A percentile compares a stretch with the other conserved stretches of the same genome.
Conservation (phyloP, 2,113 vertebrate genomes). For the Petromus typicus region DNA sequence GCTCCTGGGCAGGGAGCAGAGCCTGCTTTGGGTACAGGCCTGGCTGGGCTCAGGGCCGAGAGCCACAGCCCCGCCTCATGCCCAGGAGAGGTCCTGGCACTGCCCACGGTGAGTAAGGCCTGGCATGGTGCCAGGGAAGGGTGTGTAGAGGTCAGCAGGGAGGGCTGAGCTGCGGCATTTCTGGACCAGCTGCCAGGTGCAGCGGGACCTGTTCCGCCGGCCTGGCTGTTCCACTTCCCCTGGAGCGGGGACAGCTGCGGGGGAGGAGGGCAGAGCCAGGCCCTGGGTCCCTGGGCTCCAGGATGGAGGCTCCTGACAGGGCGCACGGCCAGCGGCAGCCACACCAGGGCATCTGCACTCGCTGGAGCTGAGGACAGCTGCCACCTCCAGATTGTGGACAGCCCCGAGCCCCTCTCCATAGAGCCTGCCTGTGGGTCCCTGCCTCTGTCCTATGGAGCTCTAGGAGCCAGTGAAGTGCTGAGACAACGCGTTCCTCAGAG, state of each 20-base stretch:
- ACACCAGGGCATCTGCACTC: too few species aligned
- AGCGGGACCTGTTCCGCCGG: not conserved
- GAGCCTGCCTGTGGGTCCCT: not conserved
- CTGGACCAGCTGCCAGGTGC: not conserved
- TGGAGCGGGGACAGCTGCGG: not conserved
- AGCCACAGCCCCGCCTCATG: not conserved
- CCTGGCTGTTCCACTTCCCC: not conserved
- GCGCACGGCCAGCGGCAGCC: not conserved
- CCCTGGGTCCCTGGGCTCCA: not conserved
- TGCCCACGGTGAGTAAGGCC: not conserved
- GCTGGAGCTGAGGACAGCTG: not conserved
- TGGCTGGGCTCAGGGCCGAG: not conserved
- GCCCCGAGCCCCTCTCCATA: not conserved
- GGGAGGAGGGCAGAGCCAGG: not conserved
- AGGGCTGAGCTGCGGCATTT: not conserved
- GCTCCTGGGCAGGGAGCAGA: not conserved
- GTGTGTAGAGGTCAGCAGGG: not conserved
- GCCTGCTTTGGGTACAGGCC: not conserved
- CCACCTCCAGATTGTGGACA: too few species aligned
- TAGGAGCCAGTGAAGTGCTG: not conserved
- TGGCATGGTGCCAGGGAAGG: fast-evolving
- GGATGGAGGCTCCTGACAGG: not conserved
- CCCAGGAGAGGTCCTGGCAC: not conserved
- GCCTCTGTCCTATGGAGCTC: not conserved
- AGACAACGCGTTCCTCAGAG: not conserved